Base-by-base conservation (phyloP, 2,113 vertebrate species). In the Ptilonorhynchus violaceus region DNA sequence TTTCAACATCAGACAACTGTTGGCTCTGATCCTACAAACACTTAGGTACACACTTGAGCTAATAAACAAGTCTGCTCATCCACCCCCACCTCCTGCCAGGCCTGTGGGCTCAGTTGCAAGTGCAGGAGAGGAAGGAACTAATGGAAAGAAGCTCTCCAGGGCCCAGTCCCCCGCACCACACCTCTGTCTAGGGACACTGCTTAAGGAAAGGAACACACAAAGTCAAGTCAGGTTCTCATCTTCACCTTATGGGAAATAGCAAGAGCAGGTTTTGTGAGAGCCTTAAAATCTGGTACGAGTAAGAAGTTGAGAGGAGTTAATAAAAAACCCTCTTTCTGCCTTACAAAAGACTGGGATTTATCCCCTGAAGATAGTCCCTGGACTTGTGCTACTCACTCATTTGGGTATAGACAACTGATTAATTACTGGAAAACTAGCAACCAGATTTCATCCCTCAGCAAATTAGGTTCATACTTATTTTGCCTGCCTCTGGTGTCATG, bases 51-150 rank as follows among this genome's bases (percentile, higher is more conserved):
- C 24, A 37, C 44, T 58, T 13, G 8, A 63, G 63, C 64, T 55
- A 49, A 28, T 66, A 39, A n/a, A 44, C 0, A 8, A 62, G 39
- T 0, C 6, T 4, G 49, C 70, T 53, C 46, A 6, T 10, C 35
- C 64, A 11, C 20, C 30, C 30, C 1, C 0, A 4, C 37, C 53
- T 55, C 11, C 35, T 18, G 55, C 3, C 1, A 4, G 78, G 60
- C 37, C 3, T 2, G 0, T 1, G 60, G 46, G 58, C 74, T 33
- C 0, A 0, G 44, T 27, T 4, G 28, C 20, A 4, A 12, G 2
- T 1, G 16, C 27, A 8, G 55, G 15, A 49, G 5, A 22, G 13
- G 6, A 11, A 39, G 25, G 53, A 46, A 23, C 1, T 14, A 15
- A 27, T 20, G 24, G 10, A 24, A 46, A 44, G 60, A 30, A 15